These are phyloP conservation scores for Columbina picui DNA, from an alignment of 2,113 vertebrate species.

Conservation along the genomic window DNA sequence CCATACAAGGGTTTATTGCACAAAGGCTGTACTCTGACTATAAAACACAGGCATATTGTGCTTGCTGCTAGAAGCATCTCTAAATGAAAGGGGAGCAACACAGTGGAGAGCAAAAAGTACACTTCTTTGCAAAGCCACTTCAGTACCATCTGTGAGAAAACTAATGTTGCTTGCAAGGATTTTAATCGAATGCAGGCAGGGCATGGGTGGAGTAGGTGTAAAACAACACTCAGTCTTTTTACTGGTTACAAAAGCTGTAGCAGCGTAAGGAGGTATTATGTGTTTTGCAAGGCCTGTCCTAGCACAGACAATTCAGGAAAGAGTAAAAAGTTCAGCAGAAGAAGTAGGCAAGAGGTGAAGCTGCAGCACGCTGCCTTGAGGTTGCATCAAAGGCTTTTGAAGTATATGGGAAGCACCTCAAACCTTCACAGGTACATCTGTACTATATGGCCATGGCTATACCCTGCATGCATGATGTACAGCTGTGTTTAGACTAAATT, in stretches of 20 bases:
- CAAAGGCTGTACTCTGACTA: neutral
- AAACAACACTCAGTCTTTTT: neutral
- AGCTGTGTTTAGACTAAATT: neutral
- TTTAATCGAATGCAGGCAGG: neutral
- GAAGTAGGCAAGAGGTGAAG: neutral
- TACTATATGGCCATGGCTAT: neutral
- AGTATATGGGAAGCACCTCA: neutral
- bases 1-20: neutral
- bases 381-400: neutral
- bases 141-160: neutral
- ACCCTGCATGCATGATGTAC: accelerated
- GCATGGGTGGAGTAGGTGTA: neutral
- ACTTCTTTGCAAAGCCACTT: neutral
- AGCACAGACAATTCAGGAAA: neutral
- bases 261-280: neutral
- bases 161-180: neutral
- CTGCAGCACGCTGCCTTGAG: neutral
- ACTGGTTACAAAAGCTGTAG: neutral
- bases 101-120: neutral
- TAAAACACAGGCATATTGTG: neutral
- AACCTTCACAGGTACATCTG: neutral
- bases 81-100: neutral
- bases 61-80: neutral
- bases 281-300: neutral
- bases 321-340: neutral